Base-by-base conservation (phyloP, 2,888 invertebrate species). In the Tethea ocularis region DNA sequence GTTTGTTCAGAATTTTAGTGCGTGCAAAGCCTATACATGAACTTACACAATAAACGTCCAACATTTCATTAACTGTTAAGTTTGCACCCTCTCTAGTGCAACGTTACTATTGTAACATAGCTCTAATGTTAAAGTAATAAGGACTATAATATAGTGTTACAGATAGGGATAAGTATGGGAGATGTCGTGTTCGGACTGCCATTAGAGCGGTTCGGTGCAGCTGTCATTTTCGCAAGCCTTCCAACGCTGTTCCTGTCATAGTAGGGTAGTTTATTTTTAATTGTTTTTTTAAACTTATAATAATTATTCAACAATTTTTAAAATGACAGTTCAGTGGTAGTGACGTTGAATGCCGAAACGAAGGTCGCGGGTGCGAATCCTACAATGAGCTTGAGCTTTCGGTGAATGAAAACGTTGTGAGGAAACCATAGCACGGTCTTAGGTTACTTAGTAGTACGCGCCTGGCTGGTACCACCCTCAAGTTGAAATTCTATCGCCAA, bases 141-240 rank as follows among this genome's bases (percentile, higher is more conserved):
- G 63, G 66, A 57, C 54, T 51, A 58, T n/a, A n/a, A n/a, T n/a
- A n/a, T 38, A 63, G 52, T 68, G 52, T 51, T 41, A 41, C 20
- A 54, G 57, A 67, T 60, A 57, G 22, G 54, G 52, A 55, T 58
- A 57, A 62, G 65, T 64, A 61, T 53, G 67, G 69, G 67, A 54
- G 54, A 54, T 54, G 54, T 54, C 54, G 54, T 67, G 73, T 75
- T 63, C 65, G 75, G 74, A 79, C 72, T 71, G 76, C 83, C 84
- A 84, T 86, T 87, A 83, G 76, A 77, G 74, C 69, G 72, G n/a
- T 64, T 74, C 56, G 22, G 13, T 74, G 75, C 87, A 87, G 86
- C 86, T 86, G 87, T 82, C 81, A 80, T 82, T 77, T 87, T 87
- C 88, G 67, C 87, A 87, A 78, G 81, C 72, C 46, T 46, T 46